Conservation (phyloP, 2,113 vertebrate genomes). For the Oncorhynchus gorbuscha region DNA sequence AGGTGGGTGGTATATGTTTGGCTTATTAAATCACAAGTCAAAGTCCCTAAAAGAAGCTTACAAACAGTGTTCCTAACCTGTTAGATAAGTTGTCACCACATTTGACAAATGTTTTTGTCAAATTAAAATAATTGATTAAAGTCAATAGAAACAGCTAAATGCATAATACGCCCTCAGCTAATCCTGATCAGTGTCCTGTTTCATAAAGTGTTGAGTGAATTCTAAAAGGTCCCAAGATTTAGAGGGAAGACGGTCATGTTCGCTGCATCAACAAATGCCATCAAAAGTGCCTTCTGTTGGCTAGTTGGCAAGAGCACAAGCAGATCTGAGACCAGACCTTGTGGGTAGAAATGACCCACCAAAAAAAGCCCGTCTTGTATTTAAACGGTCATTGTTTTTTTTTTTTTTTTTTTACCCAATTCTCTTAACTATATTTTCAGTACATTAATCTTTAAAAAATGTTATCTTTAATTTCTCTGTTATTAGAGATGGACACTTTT, state of each 20-base stretch:
- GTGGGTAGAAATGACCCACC: constrained; percentile 29
- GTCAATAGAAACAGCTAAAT: constrained; percentile 8
- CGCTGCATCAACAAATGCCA: constrained; percentile 65
- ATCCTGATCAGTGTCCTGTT: constrained; percentile 26
- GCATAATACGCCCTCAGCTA: not conserved
- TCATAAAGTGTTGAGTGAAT: constrained; percentile 29
- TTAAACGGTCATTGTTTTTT: constrained; percentile 20
- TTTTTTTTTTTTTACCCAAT: constrained; percentile 1
- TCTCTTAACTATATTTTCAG: constrained; percentile 26
- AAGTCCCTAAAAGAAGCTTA: constrained; percentile 3
- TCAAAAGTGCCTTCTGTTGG: constrained; percentile 80
- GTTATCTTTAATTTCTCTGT: constrained; percentile 34
- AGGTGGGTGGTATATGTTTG: constrained; percentile 24
- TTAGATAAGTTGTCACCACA: not conserved
- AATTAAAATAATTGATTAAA: constrained; percentile 4
- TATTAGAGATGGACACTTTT: constrained; percentile 33
- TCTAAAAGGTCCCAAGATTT: constrained; percentile 44
- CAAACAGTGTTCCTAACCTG: constrained; percentile 1
- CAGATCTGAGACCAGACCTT: too few relatives aligned
- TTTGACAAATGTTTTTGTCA: not conserved
- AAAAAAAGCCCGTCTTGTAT: constrained; percentile 31
- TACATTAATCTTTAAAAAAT: too few relatives aligned
- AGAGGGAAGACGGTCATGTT: constrained; percentile 59
- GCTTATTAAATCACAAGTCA: constrained; percentile 9
- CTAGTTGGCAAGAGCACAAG: constrained; percentile 40